A percentile compares a stretch with the other conserved stretches of the same genome.
Conservation (phyloP, 2,797 vertebrate genomes). For the Cynodonichthys magdalenae region DNA sequence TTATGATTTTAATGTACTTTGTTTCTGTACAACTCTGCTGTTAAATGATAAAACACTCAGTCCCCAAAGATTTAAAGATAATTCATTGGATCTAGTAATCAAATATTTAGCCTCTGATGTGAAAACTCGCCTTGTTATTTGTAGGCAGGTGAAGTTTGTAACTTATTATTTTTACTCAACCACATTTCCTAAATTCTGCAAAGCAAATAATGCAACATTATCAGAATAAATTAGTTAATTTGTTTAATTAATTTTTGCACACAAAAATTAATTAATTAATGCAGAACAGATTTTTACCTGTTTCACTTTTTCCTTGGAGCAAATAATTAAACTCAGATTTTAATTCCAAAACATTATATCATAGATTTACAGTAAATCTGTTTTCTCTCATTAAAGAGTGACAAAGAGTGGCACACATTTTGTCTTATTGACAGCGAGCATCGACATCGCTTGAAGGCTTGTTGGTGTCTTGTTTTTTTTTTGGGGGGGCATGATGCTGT, state of each 20-base stretch:
- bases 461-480: constrained; percentile 48
- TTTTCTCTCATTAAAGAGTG: constrained; percentile 10
- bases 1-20: too few species aligned
- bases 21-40: neutral
- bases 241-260: too few species aligned
- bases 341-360: too few species aligned
- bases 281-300: too few species aligned
- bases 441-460: constrained; percentile 34
- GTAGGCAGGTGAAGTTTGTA: neutral
- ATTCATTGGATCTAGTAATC: neutral
- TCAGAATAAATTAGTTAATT: too few species aligned
- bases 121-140: neutral
- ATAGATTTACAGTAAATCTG: neutral
- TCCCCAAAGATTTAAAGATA: neutral
- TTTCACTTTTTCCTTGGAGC: too few species aligned
- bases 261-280: too few species aligned
- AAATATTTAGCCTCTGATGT: constrained; percentile 1
- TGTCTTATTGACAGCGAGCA: neutral
- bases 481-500: constrained; percentile 48
- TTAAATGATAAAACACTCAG: neutral
- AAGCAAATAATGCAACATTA: neutral
- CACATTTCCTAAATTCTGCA: neutral
- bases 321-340: too few species aligned
- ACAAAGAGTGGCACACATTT: neutral
- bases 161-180: neutral